These are phyloP conservation scores for Chauna torquata DNA, from an alignment of 2,113 vertebrate genomes.

Conservation along the genomic window DNA sequence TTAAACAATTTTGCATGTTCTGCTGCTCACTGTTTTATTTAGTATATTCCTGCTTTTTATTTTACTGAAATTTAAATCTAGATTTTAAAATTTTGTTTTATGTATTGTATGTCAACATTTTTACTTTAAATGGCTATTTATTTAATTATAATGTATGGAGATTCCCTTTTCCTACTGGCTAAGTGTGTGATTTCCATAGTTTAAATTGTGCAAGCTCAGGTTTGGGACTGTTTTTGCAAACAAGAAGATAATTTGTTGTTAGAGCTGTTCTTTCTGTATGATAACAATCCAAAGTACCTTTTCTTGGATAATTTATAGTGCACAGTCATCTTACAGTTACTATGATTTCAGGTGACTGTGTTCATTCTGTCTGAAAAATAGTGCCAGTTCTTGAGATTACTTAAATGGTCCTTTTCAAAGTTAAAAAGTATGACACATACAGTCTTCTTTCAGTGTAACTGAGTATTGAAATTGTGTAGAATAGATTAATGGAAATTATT, in stretches of 20 bases:
- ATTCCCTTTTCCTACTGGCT: not conserved
- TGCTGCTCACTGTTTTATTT: not conserved
- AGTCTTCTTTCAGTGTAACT: not conserved
- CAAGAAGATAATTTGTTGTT: not conserved
- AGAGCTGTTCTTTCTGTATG: not conserved
- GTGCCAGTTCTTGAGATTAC: not conserved
- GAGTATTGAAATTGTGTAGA: not conserved
- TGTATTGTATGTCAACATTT: not conserved
- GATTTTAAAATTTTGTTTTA: not conserved
- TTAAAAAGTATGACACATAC: not conserved
- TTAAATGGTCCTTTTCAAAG: not conserved
- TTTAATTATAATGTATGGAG: not conserved
- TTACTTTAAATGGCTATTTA: not conserved
- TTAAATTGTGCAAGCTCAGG: not conserved
- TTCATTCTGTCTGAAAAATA: slow-evolving; percentile 9
- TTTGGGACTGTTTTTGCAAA: not conserved
- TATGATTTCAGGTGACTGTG: not conserved
- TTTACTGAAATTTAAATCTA: not conserved
- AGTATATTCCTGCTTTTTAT: not conserved
- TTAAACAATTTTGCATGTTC: not conserved
- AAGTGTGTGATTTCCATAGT: not conserved
- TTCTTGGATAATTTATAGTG: not conserved
- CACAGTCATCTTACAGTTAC: not conserved
- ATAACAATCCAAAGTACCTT: not conserved
- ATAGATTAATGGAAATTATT: slow-evolving; percentile 7